A percentile compares a stretch with the other conserved stretches of the same genome.
phyloP scores from a whole-genome alignment of 2,888 invertebrate genomes.

The Phragmatobia fuliginosa region DNA sequence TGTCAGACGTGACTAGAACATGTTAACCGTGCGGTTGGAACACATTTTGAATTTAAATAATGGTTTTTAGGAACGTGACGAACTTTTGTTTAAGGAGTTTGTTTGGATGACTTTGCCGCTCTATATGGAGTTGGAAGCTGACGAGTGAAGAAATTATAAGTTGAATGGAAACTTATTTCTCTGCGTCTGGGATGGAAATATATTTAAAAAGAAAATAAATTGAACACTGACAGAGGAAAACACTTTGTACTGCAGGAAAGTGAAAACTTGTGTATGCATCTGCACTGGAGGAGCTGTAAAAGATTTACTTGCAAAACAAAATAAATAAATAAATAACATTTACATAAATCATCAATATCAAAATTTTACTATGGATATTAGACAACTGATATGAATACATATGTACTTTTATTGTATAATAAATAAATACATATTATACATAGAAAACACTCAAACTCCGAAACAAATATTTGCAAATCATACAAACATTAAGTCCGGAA shows the following conservation, averaged over 20 bases:
- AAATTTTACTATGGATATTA: too few species aligned
- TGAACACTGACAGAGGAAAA: neutral
- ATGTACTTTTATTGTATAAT: too few species aligned
- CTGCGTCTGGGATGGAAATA: neutral
- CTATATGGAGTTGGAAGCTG: neutral
- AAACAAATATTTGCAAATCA: too few species aligned
- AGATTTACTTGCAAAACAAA: too few species aligned
- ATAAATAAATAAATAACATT: too few species aligned
- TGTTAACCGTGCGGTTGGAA: slow-evolving; percentile 20
- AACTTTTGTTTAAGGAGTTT: slow-evolving; percentile 14
- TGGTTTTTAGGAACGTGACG: slow-evolving; percentile 16
- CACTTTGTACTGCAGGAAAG: neutral
- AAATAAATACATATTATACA: too few species aligned
- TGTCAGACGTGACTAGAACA: slow-evolving; percentile 40
- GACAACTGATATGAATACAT: too few species aligned
- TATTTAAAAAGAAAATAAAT: neutral
- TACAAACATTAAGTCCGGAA: too few species aligned
- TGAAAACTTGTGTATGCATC: neutral
- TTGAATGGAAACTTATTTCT: neutral
- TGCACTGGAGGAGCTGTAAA: too few species aligned
- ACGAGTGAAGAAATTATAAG: neutral
- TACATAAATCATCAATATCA: too few species aligned
- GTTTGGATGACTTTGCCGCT: neutral
- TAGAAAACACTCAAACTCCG: too few species aligned
- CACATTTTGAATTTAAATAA: slow-evolving; percentile 37